These are phyloP conservation scores for Spongilla lacustris DNA, from an alignment of 37 sponge, comb jelly and placozoan species.

Conservation along the genomic window DNA sequence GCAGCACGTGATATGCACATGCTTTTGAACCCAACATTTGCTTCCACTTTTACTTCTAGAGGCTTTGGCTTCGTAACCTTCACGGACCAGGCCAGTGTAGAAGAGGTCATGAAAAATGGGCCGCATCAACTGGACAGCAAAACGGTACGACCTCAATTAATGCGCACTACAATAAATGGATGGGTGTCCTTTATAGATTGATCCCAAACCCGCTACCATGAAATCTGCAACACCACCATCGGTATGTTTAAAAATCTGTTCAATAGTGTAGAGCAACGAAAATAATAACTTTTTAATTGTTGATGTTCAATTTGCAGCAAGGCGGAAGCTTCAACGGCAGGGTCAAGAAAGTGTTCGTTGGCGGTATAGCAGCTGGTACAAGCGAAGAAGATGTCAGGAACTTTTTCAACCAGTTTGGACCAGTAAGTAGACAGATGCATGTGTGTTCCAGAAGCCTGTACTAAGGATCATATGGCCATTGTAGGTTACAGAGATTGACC, in stretches of 20 bases:
- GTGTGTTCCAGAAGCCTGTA: neutral
- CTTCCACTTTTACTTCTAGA: slow-evolving; percentile 13
- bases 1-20: neutral
- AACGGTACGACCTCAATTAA: slow-evolving; percentile 7
- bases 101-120: slow-evolving; percentile 2
- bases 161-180: neutral
- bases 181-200: slow-evolving; percentile 47
- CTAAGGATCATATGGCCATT: neutral
- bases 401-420: slow-evolving; percentile 49
- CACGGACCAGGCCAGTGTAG: slow-evolving; percentile 41
- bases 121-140: slow-evolving; percentile 55
- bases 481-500: slow-evolving; percentile 36
- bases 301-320: neutral
- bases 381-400: slow-evolving; percentile 40
- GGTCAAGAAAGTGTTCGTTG: slow-evolving; percentile 68
- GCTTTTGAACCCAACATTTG: neutral
- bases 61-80: slow-evolving; percentile 85
- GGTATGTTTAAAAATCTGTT: neutral
- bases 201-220: slow-evolving; percentile 59
- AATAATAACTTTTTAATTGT: neutral
- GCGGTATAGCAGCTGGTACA: slow-evolving; percentile 56
- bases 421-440: slow-evolving; percentile 24
- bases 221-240: neutral
- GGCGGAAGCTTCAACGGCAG: neutral
- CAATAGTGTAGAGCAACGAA: neutral